Base-by-base conservation (phyloP, 2,797 vertebrate species). In the Adelosebastes latens region DNA sequence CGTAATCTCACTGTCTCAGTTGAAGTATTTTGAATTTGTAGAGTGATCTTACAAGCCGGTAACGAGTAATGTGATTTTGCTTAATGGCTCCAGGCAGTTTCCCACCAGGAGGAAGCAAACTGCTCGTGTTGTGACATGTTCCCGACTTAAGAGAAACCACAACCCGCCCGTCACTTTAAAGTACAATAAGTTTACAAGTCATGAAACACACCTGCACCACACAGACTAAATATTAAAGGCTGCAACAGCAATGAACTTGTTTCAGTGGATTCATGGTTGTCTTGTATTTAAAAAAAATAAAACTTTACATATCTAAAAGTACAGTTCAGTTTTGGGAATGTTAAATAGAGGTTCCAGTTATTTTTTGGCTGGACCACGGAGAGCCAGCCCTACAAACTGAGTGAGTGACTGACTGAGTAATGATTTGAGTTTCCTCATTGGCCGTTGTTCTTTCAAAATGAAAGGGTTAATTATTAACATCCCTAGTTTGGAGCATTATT, bases 121-220 rank as follows among this genome's bases (percentile, higher is more conserved):
- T 6, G 59, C 56, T 88, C 80, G 24, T 64, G 81, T 77, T 82
- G 60, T 75, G 74, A 86, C 84, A 74, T 8, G 83, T 65, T 79
- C 66, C 49, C 59, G 39, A 39, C 53, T 62, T 9, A 46, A 22
- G 20, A 70, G 46, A 22, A 69, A 59, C 36, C 67, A 53, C 46
- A 65, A 77, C 39, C 27, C 49, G 9, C 65, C 10, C 20, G 27
- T 67, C n/a, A 65, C n/a, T n/a, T 67, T 5, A 67, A 64, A 72
- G 27, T 11, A 16, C 13, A 12, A 46, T 70, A 39, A 61, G 46
- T 25, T 77, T 42, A 58, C 29, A 56, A 56, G 46, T 52, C 59
- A 25, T 18, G 10, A 62, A 59, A 29, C 62, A 63, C 36, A 70
- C 29, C 55, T 42, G 34, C 25, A 58, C 1, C 1, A 49, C 2